A percentile compares a stretch with the other conserved stretches of the same genome.
Evolutionary conservation across 2,888 invertebrate genomes (phyloP).

Genomic region (Leucoma salicis): DNA sequence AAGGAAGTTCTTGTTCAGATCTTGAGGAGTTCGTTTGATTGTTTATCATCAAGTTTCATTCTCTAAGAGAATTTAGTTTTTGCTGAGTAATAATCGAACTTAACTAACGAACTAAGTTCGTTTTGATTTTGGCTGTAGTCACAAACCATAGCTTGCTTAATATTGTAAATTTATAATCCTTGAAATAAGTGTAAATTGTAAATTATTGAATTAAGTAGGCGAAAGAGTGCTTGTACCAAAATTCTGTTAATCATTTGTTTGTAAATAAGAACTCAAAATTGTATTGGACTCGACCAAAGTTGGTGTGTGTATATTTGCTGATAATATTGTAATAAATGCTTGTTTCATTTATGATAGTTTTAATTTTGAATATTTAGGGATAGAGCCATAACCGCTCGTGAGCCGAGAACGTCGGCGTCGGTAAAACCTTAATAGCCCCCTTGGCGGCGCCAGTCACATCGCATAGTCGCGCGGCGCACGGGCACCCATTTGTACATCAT

Average conservation of each 20-base stretch:
- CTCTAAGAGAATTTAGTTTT: background rate
- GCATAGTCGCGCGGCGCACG: too few relatives aligned
- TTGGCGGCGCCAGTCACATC: too few relatives aligned
- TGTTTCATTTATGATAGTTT: constrained; percentile 32
- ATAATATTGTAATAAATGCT: constrained; percentile 37
- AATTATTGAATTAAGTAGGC: constrained; percentile 12
- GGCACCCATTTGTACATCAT: too few relatives aligned
- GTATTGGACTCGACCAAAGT: constrained; percentile 34
- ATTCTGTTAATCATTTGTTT: constrained; percentile 25
- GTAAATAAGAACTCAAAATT: constrained; percentile 34
- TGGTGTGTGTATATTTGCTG: constrained; percentile 36
- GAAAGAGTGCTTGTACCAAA: constrained; percentile 32
- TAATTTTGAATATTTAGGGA: background rate
- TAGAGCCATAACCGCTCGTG: too few relatives aligned
- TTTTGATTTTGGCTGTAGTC: background rate
- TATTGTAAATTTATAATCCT: background rate
- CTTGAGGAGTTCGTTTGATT: background rate
- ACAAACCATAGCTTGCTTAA: background rate
- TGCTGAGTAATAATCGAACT: background rate
- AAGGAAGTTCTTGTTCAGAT: too few relatives aligned
- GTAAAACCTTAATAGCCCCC: too few relatives aligned
- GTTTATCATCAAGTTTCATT: background rate
- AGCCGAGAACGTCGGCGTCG: too few relatives aligned
- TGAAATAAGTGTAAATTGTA: constrained; percentile 2
- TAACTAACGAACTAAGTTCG: background rate